phyloP scores from a whole-genome alignment of 2,797 vertebrate genomes.

The Anniella stebbinsi region DNA sequence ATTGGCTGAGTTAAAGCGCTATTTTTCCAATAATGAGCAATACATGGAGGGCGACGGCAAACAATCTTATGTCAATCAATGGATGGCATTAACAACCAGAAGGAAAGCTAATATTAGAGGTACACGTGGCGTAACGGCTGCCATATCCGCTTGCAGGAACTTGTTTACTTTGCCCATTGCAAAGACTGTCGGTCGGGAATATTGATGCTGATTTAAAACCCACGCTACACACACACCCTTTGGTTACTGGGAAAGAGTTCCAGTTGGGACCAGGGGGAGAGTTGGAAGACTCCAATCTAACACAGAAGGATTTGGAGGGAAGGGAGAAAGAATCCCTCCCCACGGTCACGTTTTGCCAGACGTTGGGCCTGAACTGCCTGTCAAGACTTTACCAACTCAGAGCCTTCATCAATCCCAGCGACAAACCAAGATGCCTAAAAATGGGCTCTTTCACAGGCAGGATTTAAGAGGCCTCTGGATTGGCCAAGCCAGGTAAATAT shows the following conservation, averaged over 20 bases:
- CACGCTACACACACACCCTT: neutral
- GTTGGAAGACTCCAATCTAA: neutral
- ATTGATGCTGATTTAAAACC: neutral
- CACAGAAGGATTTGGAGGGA: neutral
- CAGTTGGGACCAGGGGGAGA: too few species aligned
- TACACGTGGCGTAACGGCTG: neutral
- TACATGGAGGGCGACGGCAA: neutral
- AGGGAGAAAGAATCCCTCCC: too few species aligned
- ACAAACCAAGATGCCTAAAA: neutral
- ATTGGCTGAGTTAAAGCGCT: too few species aligned
- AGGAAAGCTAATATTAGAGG: conserved; percentile 20
- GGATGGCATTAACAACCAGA: neutral
- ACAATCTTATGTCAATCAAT: neutral
- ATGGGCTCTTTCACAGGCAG: neutral
- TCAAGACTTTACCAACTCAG: neutral
- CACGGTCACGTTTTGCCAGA: neutral
- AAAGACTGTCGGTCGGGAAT: neutral
- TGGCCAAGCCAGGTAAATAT: neutral
- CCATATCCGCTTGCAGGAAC: neutral
- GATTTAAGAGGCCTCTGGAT: neutral
- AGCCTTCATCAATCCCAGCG: neutral
- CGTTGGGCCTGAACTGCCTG: neutral
- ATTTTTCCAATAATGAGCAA: neutral
- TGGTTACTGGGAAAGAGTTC: neutral
- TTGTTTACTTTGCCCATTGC: conserved; percentile 3